These are phyloP conservation scores for Danio kyathit DNA, from an alignment of 2,797 vertebrate species.

Conservation along the genomic window DNA sequence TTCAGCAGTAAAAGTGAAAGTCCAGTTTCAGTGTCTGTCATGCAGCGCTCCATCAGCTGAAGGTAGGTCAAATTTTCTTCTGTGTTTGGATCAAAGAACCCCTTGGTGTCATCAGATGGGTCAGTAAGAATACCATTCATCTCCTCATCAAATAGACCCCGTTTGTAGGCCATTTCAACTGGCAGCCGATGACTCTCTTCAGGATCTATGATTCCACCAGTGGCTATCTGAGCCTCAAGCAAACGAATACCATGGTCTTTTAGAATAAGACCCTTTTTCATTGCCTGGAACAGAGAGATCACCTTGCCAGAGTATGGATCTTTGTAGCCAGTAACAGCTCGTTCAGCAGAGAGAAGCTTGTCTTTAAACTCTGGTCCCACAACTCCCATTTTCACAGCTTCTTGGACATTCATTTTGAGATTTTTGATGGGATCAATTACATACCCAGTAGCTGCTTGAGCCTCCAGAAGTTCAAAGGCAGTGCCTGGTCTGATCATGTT, in stretches of 20 bases:
- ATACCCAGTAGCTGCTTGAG: slow-evolving; percentile 95
- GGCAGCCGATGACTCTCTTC: slow-evolving; percentile 94
- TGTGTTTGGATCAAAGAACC: slow-evolving; percentile 98
- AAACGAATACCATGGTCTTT: slow-evolving; percentile 96
- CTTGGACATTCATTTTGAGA: slow-evolving; percentile 91
- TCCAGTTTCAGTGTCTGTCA: slow-evolving; percentile 89
- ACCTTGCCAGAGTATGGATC: slow-evolving; percentile 94
- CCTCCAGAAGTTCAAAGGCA: slow-evolving; percentile 95
- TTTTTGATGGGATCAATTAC: slow-evolving; percentile 97
- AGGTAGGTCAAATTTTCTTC: slow-evolving; percentile 98
- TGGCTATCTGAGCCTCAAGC: slow-evolving; percentile 96
- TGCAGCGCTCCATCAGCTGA: slow-evolving; percentile 92
- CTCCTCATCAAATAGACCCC: slow-evolving; percentile 95
- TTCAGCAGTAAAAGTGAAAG: slow-evolving; percentile 90
- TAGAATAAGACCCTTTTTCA: slow-evolving; percentile 97
- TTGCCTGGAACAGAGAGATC: slow-evolving; percentile 98
- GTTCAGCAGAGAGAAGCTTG: slow-evolving; percentile 93
- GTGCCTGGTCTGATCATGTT: slow-evolving; percentile 97
- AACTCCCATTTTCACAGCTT: slow-evolving; percentile 91
- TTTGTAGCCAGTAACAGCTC: slow-evolving; percentile 94
- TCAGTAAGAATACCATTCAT: slow-evolving; percentile 95
- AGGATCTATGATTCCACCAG: slow-evolving; percentile 96
- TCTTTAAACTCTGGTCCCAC: slow-evolving; percentile 97
- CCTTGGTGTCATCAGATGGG: slow-evolving; percentile 96
- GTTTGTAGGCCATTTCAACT: slow-evolving; percentile 92